Evolutionary conservation across 2,888 invertebrate genomes (phyloP).

Genomic region (Trimorus sp.): DNA sequence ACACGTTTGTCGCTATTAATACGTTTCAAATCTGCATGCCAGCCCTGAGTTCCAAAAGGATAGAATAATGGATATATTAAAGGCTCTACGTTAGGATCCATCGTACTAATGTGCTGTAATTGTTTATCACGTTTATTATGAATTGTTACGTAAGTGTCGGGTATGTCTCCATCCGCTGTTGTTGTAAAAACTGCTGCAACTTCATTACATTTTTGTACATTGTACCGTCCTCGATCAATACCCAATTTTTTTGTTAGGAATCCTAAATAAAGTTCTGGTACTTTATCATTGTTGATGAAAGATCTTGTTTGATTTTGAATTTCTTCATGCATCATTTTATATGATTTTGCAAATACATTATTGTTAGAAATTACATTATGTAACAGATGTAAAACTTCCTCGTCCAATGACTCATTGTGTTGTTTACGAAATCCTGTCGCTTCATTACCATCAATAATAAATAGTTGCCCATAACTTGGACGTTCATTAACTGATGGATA

Average conservation of each 20-base stretch:
- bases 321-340: too few species aligned
- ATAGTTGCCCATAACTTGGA: constrained; percentile 57
- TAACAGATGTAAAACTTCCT: constrained; percentile 17
- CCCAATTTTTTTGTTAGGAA: constrained; percentile 63
- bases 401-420: background rate
- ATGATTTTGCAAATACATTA: constrained; percentile 62
- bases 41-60: constrained; percentile 63
- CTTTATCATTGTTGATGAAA: constrained; percentile 2
- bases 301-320: constrained; percentile 25
- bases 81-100: constrained; percentile 67
- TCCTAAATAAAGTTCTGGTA: constrained; percentile 43
- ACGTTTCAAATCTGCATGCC: constrained; percentile 44
- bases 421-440: constrained; percentile 37
- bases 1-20: constrained; percentile 25
- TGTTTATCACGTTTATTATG: constrained; percentile 55
- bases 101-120: constrained; percentile 49
- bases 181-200: constrained; percentile 65
- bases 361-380: constrained; percentile 55
- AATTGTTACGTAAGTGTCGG: constrained; percentile 60
- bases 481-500: constrained; percentile 45
- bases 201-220: constrained; percentile 66
- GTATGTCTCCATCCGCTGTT: constrained; percentile 65
- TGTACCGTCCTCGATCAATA: constrained; percentile 59
- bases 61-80: constrained; percentile 68
- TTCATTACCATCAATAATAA: constrained; percentile 42